These are phyloP conservation scores for Aromia moschata DNA, from an alignment of 2,888 invertebrate species.

Conservation along the genomic window DNA sequence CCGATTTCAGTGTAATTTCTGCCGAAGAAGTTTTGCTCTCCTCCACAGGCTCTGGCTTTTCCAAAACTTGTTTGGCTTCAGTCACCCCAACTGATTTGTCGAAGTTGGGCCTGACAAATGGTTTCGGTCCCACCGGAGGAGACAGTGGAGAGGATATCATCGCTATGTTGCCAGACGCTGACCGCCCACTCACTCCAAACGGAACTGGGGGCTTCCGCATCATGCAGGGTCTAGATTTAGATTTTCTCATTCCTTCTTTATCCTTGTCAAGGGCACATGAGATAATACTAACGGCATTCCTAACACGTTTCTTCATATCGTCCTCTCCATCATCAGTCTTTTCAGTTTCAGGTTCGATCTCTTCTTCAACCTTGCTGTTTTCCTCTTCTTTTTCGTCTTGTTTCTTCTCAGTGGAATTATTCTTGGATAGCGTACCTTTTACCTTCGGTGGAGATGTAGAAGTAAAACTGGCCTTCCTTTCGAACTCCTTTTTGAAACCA, in stretches of 20 bases:
- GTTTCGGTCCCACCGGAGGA: constrained; percentile 53
- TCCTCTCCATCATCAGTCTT: constrained; percentile 54
- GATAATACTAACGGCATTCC: constrained; percentile 78
- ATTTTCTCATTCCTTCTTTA: constrained; percentile 62
- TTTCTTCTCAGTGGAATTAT: constrained; percentile 49
- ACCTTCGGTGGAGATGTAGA: constrained; percentile 58
- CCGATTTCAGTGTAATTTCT: constrained; percentile 73
- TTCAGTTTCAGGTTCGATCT: constrained; percentile 30
- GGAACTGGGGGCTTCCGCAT: constrained; percentile 72
- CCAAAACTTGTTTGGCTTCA: constrained; percentile 48
- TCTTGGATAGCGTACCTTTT: constrained; percentile 45
- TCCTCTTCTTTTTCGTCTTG: constrained; percentile 39
- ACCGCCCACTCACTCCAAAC: constrained; percentile 66
- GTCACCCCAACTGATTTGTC: constrained; percentile 31
- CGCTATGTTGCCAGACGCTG: constrained; percentile 69
- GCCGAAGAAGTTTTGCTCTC: constrained; percentile 69
- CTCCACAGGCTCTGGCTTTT: constrained; percentile 47
- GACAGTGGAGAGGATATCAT: constrained; percentile 51
- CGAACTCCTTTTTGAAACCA: constrained; percentile 87
- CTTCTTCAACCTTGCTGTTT: constrained; percentile 50
- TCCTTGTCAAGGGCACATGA: constrained; percentile 72
- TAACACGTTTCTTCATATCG: constrained; percentile 68
- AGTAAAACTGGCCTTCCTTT: constrained; percentile 77
- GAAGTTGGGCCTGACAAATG: constrained; percentile 49
- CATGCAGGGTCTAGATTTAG: constrained; percentile 62